Conservation (phyloP, 2,888 invertebrate genomes). For the Cheilosia vernalis region DNA sequence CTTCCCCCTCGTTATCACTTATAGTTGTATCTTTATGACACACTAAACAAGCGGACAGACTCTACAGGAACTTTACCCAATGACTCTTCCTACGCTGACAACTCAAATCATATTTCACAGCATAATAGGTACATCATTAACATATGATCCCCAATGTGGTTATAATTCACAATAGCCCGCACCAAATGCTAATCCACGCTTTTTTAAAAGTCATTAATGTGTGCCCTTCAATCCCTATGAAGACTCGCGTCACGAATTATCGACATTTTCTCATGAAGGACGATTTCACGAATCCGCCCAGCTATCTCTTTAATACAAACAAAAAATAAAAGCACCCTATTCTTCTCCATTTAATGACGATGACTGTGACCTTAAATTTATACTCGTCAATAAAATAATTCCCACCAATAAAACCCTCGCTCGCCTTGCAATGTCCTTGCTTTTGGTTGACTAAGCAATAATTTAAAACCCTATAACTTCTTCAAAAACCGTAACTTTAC, state of each 20-base stretch:
- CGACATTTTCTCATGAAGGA: background rate
- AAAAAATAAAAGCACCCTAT: constrained; percentile 21
- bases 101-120: too few relatives aligned
- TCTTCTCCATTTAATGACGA: constrained; percentile 45
- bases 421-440: constrained; percentile 9
- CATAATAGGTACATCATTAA: constrained; percentile 6
- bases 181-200: constrained; percentile 12
- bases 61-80: too few relatives aligned
- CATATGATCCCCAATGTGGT: background rate
- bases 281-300: background rate
- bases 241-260: too few relatives aligned
- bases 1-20: too few relatives aligned
- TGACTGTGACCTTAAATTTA: constrained; percentile 65
- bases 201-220: constrained; percentile 39
- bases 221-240: background rate
- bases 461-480: constrained; percentile 29
- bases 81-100: too few relatives aligned
- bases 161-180: constrained; percentile 2
- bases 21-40: too few relatives aligned
- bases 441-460: constrained; percentile 33
- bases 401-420: constrained; percentile 34
- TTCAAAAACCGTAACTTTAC: constrained; percentile 49
- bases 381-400: constrained; percentile 62
- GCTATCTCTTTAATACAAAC: background rate
- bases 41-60: too few relatives aligned